Base-by-base conservation (phyloP, 2,888 invertebrate species). In the Phania funesta region DNA sequence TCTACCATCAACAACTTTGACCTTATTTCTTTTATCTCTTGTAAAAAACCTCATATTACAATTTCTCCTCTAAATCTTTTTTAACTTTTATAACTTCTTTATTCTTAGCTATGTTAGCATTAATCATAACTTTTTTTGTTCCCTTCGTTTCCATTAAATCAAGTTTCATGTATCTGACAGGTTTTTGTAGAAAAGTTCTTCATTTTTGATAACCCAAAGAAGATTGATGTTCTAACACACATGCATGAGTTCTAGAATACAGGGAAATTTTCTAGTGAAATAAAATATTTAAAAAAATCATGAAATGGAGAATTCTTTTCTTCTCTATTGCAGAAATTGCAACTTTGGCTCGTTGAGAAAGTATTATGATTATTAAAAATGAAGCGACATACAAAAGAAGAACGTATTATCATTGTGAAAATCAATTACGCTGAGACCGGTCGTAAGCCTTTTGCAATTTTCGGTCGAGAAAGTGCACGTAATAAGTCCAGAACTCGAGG, bases 121-220 rank as follows among this genome's bases (percentile, higher is more conserved):
- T 77, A 81, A 81, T 81, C 81, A 81, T 67, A 70, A 18, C 3
- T n/a, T 46, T 64, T 35, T 65, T 24, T 50, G 22, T 48, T 58
- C 7, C 54, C 44, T 58, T 54, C 18, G 22, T 46, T 73, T 71
- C 52, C 41, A 62, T 38, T 62, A 81, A 81, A 60, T 76, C 71
- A 81, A 76, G 65, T 76, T 73, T 71, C 38, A 77, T 81, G 76
- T 67, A 76, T 76, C 65, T 76, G 76, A 81, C 81, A 80, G 80
- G n/a, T 68, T 71, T 68, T 54, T 50, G 58, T 65, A 64, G 16
- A 46, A 46, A 29, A 18, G 20, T 5, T 35, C 38, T 41, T 11
- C n/a, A 48, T 52, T 26, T 60, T 44, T 18, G 7, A 38, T 41
- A 44, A 20, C 20, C 29, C 41, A 67, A 65, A 50, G 71, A 73